Percentiles rank a stretch among this genome's conserved stretches.
Conservation (phyloP, 1,140 invertebrate species). For the Geopemphigus sp. region DNA sequence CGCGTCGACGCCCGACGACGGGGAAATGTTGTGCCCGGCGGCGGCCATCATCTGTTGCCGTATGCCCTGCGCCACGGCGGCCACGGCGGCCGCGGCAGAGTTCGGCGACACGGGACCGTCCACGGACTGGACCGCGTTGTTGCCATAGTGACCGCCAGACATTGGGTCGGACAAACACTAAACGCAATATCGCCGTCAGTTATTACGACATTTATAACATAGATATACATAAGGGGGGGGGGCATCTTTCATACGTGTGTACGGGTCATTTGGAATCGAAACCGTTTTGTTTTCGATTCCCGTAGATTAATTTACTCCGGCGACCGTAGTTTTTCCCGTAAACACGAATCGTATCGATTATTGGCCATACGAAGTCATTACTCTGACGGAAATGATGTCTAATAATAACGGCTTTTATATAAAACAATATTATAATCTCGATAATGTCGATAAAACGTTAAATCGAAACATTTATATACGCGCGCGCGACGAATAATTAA, state of each 20-base stretch:
- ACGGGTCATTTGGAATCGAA: too few species aligned
- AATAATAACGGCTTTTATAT: neutral
- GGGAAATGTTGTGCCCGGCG: slow-evolving; percentile 55
- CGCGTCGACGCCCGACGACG: slow-evolving; percentile 30
- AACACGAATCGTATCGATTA: slow-evolving; percentile 13
- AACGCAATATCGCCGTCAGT: too few species aligned
- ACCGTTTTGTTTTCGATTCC: slow-evolving; percentile 14
- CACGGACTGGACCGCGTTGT: slow-evolving; percentile 45
- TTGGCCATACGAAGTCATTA: neutral
- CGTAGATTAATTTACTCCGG: slow-evolving; percentile 23
- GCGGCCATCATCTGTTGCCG: slow-evolving; percentile 71
- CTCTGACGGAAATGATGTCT: neutral
- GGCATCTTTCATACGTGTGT: too few species aligned
- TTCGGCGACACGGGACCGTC: slow-evolving; percentile 59
- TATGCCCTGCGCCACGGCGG: slow-evolving; percentile 69
- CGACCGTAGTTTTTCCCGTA: neutral
- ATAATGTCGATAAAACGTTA: neutral
- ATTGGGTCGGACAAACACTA: slow-evolving; percentile 37
- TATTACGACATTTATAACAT: too few species aligned
- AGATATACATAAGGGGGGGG: too few species aligned
- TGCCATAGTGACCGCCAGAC: slow-evolving; percentile 44
- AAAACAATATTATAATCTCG: neutral
- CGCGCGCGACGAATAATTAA: neutral
- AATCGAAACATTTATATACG: neutral
- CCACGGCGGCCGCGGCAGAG: slow-evolving; percentile 66